Conservation (phyloP, 2,113 vertebrate species). For the Cricetomys ansorgei region DNA sequence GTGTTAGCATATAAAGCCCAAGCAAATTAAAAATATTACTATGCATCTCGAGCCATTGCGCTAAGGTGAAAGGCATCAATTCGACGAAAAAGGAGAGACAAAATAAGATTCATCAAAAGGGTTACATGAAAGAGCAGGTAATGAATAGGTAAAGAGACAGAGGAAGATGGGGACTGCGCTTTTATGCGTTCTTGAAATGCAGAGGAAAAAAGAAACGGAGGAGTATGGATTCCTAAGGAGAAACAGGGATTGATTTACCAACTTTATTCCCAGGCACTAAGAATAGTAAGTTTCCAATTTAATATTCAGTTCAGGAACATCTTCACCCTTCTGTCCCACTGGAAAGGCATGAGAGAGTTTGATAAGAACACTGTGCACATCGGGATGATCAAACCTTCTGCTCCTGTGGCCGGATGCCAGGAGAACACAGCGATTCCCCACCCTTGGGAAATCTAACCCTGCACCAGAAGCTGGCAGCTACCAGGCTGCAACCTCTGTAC, state of each 20-base stretch:
- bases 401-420: constrained; percentile 60
- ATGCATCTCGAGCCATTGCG: background rate
- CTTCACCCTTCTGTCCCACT: background rate
- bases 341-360: constrained; percentile 42
- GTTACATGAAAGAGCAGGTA: constrained; percentile 49
- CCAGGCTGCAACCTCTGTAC: background rate
- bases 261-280: constrained; percentile 34
- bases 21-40: constrained; percentile 34
- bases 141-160: constrained; percentile 28
- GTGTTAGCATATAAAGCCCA: background rate
- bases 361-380: constrained; percentile 30
- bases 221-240: constrained; percentile 48
- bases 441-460: constrained; percentile 20
- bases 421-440: background rate
- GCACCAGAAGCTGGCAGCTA: constrained; percentile 45
- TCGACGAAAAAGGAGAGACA: background rate
- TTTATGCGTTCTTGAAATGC: constrained; percentile 4
- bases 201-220: constrained; percentile 51
- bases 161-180: background rate
- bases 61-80: background rate
- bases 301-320: constrained; percentile 29
- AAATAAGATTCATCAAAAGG: background rate
- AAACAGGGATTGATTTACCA: constrained; percentile 46
- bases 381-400: constrained; percentile 56
- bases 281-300: constrained; percentile 52